A percentile compares a stretch with the other conserved stretches of the same genome.
Conservation (phyloP, 2,113 vertebrate species). For the Pipra filicauda region DNA sequence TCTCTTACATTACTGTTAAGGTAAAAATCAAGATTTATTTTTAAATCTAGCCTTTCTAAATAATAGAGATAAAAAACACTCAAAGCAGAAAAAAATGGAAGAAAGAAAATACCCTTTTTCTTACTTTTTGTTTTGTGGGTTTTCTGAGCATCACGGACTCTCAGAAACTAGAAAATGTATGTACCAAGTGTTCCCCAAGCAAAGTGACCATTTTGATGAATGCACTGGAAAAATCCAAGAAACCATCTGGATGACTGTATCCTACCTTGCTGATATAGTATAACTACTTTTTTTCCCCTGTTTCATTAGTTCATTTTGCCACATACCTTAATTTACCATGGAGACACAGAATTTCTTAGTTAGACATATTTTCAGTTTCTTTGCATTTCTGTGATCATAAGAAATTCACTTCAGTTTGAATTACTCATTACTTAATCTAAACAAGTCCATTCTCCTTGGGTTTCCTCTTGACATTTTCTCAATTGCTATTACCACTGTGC, state of each 20-base stretch:
- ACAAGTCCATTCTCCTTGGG: not conserved
- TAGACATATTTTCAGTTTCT: not conserved
- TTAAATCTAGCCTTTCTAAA: not conserved
- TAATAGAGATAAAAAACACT: not conserved
- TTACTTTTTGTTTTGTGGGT: not conserved
- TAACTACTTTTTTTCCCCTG: not conserved
- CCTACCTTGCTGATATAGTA: not conserved
- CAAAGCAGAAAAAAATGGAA: not conserved
- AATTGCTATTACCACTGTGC: not conserved
- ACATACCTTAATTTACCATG: not conserved
- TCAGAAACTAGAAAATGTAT: not conserved
- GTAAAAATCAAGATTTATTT: not conserved
- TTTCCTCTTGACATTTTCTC: not conserved
- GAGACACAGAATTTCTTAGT: not conserved
- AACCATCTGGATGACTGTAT: not conserved
- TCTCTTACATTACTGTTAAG: not conserved
- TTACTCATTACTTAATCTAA: not conserved
- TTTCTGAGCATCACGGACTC: not conserved
- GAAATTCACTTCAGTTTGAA: not conserved
- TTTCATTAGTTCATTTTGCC: not conserved
- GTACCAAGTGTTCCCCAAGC: not conserved
- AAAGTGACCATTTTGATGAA: not conserved
- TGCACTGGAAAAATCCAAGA: not conserved
- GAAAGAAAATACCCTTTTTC: not conserved
- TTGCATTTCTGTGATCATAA: not conserved